Conservation (phyloP, 2,888 invertebrate species). For the Fissipunctia ypsillon region DNA sequence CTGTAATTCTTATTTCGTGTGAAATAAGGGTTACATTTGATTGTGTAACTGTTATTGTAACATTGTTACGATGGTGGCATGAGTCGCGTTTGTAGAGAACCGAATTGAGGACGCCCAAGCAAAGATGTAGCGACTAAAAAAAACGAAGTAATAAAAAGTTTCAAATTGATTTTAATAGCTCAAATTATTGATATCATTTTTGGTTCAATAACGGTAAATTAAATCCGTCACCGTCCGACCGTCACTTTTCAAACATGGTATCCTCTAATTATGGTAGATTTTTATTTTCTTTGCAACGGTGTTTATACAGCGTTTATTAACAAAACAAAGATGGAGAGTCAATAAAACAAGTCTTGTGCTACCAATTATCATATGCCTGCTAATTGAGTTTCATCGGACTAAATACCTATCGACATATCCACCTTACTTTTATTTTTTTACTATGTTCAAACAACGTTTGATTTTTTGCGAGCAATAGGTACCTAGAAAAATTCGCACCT, state of each 20-base stretch:
- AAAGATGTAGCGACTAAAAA: background rate
- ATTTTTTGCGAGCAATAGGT: background rate
- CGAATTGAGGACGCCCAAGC: background rate
- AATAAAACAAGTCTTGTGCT: background rate
- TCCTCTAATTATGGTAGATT: background rate
- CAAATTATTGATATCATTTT: slow-evolving; percentile 10
- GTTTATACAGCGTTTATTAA: background rate
- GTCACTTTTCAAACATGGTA: background rate
- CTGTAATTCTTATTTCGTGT: too few relatives aligned
- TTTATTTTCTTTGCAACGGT: background rate
- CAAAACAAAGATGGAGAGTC: background rate
- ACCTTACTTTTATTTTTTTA: slow-evolving; percentile 1
- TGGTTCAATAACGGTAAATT: slow-evolving; percentile 14
- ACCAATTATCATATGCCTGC: slow-evolving; percentile 2
- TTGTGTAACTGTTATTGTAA: too few relatives aligned
- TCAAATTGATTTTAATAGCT: slow-evolving; percentile 1
- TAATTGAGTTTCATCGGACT: slow-evolving; percentile 10
- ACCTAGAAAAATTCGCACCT: background rate
- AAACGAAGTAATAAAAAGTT: background rate
- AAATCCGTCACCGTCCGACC: too few relatives aligned
- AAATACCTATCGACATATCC: background rate
- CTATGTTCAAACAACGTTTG: background rate
- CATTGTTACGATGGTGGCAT: too few relatives aligned
- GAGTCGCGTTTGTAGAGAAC: too few relatives aligned
- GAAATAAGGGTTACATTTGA: too few relatives aligned